A percentile compares a stretch with the other conserved stretches of the same genome.
These are phyloP conservation scores for Drosophila kanapiae DNA, from an alignment of 1,140 invertebrate species.

Conservation along the genomic window DNA sequence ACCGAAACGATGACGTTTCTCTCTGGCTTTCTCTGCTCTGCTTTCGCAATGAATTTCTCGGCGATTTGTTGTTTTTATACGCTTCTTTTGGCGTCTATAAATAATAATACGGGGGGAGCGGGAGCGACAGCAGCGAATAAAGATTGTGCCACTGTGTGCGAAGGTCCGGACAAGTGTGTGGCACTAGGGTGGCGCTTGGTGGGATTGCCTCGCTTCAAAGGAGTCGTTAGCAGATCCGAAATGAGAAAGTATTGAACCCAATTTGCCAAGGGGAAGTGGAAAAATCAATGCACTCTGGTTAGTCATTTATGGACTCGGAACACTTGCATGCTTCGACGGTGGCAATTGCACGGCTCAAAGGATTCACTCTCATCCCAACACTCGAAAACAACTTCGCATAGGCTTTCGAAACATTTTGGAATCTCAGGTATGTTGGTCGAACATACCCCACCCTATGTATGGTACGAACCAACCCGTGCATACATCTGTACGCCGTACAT, in stretches of 20 bases:
- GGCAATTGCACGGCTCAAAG: background rate
- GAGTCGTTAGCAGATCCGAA: conserved; percentile 17
- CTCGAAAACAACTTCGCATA: conserved; percentile 4
- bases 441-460: conserved; percentile 21
- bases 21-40: conserved; percentile 1
- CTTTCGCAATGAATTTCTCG: conserved; percentile 56
- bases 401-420: conserved; percentile 31
- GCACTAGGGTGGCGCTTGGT: conserved; percentile 68
- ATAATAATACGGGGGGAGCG: conserved; percentile 54
- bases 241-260: conserved; percentile 9
- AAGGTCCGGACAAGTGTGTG: conserved; percentile 12
- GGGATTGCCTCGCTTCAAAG: conserved; percentile 29
- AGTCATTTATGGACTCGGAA: conserved; percentile 37
- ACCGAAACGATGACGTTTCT: conserved; percentile 38
- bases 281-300: conserved; percentile 74
- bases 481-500: background rate
- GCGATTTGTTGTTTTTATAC: conserved; percentile 62
- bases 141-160: background rate
- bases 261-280: background rate
- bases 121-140: conserved; percentile 5
- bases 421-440: conserved; percentile 36
- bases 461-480: conserved; percentile 26
- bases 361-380: background rate
- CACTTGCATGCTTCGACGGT: conserved; percentile 28
- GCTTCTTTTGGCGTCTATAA: conserved; percentile 57